Evolutionary conservation across 1,140 invertebrate genomes (phyloP).

Genomic region (Heterodera schachtii): DNA sequence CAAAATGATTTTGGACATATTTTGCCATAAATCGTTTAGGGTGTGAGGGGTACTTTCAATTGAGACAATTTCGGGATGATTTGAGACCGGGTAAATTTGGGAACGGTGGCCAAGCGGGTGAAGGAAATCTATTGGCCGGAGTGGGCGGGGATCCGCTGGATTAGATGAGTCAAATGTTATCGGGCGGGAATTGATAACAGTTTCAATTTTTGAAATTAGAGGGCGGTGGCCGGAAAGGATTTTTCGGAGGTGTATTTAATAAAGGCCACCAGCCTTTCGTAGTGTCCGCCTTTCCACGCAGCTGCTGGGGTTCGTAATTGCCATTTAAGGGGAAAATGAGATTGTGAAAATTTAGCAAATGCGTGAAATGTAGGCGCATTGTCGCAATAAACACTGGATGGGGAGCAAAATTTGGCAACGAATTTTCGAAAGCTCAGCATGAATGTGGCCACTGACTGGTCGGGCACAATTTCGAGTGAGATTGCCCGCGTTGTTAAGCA

Average conservation of each 20-base stretch:
- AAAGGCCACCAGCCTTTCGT: neutral
- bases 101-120: neutral
- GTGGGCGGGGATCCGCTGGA: slow-evolving; percentile 1
- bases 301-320: neutral
- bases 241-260: slow-evolving; percentile 1
- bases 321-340: neutral
- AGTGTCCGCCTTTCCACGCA: slow-evolving; percentile 8
- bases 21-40: neutral
- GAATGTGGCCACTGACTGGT: neutral
- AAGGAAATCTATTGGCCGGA: no score
- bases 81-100: no score
- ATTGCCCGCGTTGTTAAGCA: slow-evolving; percentile 20
- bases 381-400: neutral
- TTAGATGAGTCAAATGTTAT: slow-evolving; percentile 2
- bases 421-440: slow-evolving; percentile 32
- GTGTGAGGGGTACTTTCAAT: neutral
- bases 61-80: neutral
- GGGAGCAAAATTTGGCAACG: slow-evolving; percentile 12
- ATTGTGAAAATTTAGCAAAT: neutral
- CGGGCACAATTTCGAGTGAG: slow-evolving; percentile 3
- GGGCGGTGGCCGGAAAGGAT: neutral
- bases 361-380: slow-evolving; percentile 17
- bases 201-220: neutral
- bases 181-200: neutral
- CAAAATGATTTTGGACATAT: neutral